Base-by-base conservation (phyloP, 2,797 vertebrate genomes). In the Poeciliopsis presidionis region DNA sequence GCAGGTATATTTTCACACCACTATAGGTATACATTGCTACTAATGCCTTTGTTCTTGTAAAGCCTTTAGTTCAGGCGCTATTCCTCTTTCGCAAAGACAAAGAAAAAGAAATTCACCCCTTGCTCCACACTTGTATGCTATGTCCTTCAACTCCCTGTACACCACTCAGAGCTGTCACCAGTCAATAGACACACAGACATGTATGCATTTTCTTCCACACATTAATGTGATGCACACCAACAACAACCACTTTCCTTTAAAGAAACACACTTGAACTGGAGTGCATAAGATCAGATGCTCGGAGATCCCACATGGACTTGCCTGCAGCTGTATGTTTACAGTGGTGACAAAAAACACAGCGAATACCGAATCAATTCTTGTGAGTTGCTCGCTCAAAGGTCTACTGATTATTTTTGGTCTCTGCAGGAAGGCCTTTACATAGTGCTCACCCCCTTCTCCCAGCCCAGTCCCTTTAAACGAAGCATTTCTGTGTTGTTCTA, bases 391-490 rank as follows among this genome's bases (percentile, higher is more conserved):
- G 80, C 87, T 93, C 91, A 93, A 92, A 95, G 91, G 90, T 88
- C 90, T 81, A 88, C 78, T 74, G 87, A 94, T 94, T 95, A 95
- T 94, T 95, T 70, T 95, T 92, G 88, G 91, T 93, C 90, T 86
- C 88, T 28, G 80, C 92, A 94, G 93, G 91, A 95, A 95, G 93
- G 91, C 81, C 90, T 94, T 94, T 81, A 94, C 93, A 95, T 93
- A 90, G 90, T 81, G 49, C 83, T 80, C 77, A 28, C 71, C 80
- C 76, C 59, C 30, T 43, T 33, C 73, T 73, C 76, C 86, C 74
- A 80, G 59, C 83, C 79, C 84, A 87, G 81, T 84, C 82, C 81
- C 84, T 90, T 91, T 87, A 82, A 91, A 87, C 86, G 76, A 70
- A 51, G 81, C 77, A 80, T 36, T 76, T 39, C 51, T 78, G 63